phyloP scores from a whole-genome alignment of 2,113 vertebrate species.

The Cryptoleucopteryx plumbea region DNA sequence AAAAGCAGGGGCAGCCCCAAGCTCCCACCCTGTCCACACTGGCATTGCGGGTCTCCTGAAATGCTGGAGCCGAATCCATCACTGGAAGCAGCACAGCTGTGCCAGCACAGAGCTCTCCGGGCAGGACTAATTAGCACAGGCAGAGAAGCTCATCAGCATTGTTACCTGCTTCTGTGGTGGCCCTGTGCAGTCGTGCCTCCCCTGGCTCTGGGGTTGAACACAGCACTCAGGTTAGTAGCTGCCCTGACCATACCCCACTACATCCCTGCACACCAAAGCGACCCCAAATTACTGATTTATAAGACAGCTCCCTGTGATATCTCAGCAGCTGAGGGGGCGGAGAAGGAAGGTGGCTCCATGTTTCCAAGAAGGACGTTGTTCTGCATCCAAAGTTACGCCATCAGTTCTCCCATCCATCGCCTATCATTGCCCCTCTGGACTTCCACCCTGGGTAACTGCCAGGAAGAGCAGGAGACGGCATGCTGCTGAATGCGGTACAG shows the following conservation, averaged over 20 bases:
- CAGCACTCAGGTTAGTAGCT: neutral
- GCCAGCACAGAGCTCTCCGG: rapidly evolving
- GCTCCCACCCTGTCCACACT: neutral
- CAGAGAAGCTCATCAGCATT: neutral
- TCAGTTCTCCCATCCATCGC: neutral
- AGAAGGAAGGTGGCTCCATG: neutral
- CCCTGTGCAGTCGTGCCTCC: rapidly evolving
- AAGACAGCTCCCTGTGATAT: neutral
- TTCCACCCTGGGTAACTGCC: neutral
- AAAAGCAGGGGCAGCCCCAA: neutral
- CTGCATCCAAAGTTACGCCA: neutral
- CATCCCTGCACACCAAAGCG: neutral
- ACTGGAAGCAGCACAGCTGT: neutral
- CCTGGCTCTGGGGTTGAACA: neutral
- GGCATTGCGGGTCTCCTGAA: rapidly evolving
- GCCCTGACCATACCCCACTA: too few species aligned
- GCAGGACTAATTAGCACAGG: neutral
- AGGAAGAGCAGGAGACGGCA: neutral
- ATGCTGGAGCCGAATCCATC: neutral
- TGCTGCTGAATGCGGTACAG: rapidly evolving
- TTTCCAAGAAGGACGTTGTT: neutral
- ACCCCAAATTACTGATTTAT: neutral
- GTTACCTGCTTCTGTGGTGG: neutral
- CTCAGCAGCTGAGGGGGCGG: neutral
- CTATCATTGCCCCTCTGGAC: rapidly evolving